A percentile compares a stretch with the other conserved stretches of the same genome.
Conservation (phyloP, 2,113 vertebrate species). For the Capra hircus region DNA sequence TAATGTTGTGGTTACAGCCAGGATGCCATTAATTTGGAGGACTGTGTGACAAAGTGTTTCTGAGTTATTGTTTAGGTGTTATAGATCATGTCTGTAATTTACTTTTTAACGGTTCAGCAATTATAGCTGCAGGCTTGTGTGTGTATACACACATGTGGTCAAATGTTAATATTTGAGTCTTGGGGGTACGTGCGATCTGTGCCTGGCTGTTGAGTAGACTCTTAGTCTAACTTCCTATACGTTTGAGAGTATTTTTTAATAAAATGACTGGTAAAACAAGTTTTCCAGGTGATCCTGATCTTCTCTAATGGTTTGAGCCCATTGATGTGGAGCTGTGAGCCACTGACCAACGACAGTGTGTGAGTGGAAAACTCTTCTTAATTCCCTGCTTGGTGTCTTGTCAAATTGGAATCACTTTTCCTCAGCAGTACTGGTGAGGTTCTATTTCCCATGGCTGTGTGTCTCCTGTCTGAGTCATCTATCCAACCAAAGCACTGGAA, state of each 20-base stretch:
- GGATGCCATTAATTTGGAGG: not conserved
- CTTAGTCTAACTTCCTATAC: not conserved
- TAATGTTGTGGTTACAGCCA: not conserved
- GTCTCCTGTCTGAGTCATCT: not conserved
- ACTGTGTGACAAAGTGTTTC: not conserved
- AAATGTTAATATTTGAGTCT: not conserved
- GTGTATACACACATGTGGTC: no score
- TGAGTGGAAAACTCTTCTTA: not conserved
- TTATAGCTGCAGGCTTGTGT: not conserved
- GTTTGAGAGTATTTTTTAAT: not conserved
- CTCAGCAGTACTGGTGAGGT: not conserved
- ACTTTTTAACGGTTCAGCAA: not conserved
- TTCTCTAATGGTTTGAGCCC: not conserved
- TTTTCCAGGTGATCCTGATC: not conserved
- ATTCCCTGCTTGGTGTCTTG: not conserved
- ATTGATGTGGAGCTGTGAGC: not conserved
- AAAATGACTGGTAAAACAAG: not conserved
- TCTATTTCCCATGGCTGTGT: not conserved
- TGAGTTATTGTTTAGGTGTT: not conserved
- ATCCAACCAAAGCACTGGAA: not conserved
- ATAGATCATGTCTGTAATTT: not conserved
- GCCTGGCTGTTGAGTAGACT: not conserved
- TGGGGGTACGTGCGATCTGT: not conserved
- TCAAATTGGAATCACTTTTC: not conserved
- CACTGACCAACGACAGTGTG: not conserved